Conservation (phyloP, 2,113 vertebrate species). For the Indicator maculatus region DNA sequence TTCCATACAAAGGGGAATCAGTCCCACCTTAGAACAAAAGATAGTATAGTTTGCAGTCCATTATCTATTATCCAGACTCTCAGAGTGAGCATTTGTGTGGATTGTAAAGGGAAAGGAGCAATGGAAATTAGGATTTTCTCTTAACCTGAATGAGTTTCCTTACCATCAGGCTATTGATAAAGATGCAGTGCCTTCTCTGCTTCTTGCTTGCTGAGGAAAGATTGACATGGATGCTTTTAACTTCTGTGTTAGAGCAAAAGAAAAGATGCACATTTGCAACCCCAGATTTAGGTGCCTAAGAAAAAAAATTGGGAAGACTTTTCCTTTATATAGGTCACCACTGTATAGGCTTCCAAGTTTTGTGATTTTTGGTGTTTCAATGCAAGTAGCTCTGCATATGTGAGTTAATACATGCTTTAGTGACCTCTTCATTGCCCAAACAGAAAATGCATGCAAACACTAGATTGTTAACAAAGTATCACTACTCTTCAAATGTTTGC, state of each 20-base stretch:
- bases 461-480: not conserved
- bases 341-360: not conserved
- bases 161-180: not conserved
- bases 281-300: not conserved
- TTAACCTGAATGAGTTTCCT: not conserved
- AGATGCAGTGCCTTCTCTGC: not conserved
- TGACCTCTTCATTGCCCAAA: not conserved
- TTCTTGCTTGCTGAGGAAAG: not conserved
- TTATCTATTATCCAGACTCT: not conserved
- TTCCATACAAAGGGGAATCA: not conserved
- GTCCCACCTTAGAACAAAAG: constrained; percentile 11
- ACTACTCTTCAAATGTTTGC: not conserved
- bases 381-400: not conserved
- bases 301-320: not conserved
- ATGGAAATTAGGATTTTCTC: not conserved
- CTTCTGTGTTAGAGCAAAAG: not conserved
- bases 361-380: not conserved
- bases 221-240: not conserved
- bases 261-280: not conserved
- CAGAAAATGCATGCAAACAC: not conserved
- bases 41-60: not conserved
- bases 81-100: not conserved
- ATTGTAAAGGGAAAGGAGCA: not conserved
- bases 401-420: not conserved
- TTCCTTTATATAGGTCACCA: not conserved